These are phyloP conservation scores for Hydropsyche betteni DNA, from an alignment of 2,888 invertebrate species.

Conservation along the genomic window DNA sequence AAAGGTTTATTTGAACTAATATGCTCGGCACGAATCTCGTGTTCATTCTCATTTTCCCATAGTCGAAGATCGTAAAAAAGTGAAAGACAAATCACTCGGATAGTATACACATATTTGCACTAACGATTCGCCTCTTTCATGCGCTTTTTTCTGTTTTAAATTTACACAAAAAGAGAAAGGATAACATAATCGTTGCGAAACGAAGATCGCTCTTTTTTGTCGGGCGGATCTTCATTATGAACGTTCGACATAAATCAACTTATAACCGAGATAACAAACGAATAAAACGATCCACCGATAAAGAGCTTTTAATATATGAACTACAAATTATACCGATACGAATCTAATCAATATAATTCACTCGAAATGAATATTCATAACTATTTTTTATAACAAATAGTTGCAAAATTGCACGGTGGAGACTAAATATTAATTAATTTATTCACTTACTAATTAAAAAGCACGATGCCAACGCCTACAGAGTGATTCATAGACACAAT, in stretches of 20 bases:
- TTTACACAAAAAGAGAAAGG: constrained; percentile 25
- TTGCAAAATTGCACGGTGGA: neutral
- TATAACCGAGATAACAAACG: no score
- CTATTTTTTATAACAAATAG: neutral
- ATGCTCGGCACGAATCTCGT: constrained; percentile 24
- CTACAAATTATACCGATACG: neutral
- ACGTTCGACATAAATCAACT: constrained; percentile 18
- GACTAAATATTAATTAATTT: neutral
- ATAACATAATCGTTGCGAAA: constrained; percentile 22
- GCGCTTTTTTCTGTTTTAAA: constrained; percentile 18
- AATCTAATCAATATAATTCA: neutral
- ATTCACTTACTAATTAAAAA: neutral
- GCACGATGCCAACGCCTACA: no score
- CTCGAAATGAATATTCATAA: neutral
- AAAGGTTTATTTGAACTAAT: no score
- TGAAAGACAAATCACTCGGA: constrained; percentile 31
- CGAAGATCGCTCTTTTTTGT: constrained; percentile 4
- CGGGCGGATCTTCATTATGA: constrained; percentile 21
- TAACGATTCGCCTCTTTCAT: constrained; percentile 23
- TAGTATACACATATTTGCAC: constrained; percentile 21
- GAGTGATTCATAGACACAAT: no score
- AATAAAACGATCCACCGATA: neutral
- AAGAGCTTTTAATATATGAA: neutral
- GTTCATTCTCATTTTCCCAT: constrained; percentile 29
- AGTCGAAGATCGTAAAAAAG: constrained; percentile 22